These are phyloP conservation scores for Hipparchia sbordonii DNA, from an alignment of 2,888 invertebrate species.

Conservation along the genomic window DNA sequence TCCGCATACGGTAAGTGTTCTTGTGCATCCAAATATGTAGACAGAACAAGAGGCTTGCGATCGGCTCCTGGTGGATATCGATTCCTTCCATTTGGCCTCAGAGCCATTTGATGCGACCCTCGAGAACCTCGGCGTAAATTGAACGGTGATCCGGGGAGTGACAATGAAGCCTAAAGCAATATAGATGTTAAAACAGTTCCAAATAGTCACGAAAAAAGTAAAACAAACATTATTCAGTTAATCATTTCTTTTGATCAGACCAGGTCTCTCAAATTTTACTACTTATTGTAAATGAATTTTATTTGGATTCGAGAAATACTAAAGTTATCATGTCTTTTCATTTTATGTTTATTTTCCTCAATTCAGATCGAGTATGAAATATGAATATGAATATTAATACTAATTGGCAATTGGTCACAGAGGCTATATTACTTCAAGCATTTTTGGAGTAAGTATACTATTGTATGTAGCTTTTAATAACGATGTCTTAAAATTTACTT, in stretches of 20 bases:
- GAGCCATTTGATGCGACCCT: slow-evolving; percentile 95
- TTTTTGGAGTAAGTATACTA: slow-evolving; percentile 49
- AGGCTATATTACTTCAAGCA: slow-evolving; percentile 64
- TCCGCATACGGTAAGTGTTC: slow-evolving; percentile 98
- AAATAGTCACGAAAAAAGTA: slow-evolving; percentile 8
- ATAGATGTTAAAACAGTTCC: slow-evolving; percentile 45
- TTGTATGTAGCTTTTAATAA: slow-evolving; percentile 46
- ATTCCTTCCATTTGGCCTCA: slow-evolving; percentile 90
- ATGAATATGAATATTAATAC: slow-evolving; percentile 44
- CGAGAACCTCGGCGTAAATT: slow-evolving; percentile 94
- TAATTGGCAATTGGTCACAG: slow-evolving; percentile 63
- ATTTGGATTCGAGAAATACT: slow-evolving; percentile 46
- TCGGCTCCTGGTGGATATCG: slow-evolving; percentile 93
- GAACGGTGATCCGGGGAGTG: slow-evolving; percentile 98
- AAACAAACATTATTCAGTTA: neutral
- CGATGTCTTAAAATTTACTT: slow-evolving; percentile 61
- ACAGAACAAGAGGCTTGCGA: slow-evolving; percentile 95
- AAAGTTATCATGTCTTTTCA: slow-evolving; percentile 35
- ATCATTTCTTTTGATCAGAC: neutral
- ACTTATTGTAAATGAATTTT: slow-evolving; percentile 9
- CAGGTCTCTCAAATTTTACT: neutral
- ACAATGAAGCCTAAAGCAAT: slow-evolving; percentile 93
- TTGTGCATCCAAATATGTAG: slow-evolving; percentile 96
- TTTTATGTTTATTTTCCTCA: slow-evolving; percentile 65
- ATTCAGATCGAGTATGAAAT: slow-evolving; percentile 68